A percentile compares a stretch with the other conserved stretches of the same genome.
Conservation (phyloP, 2,797 vertebrate species). For the Neosilurus hyrtlii region DNA sequence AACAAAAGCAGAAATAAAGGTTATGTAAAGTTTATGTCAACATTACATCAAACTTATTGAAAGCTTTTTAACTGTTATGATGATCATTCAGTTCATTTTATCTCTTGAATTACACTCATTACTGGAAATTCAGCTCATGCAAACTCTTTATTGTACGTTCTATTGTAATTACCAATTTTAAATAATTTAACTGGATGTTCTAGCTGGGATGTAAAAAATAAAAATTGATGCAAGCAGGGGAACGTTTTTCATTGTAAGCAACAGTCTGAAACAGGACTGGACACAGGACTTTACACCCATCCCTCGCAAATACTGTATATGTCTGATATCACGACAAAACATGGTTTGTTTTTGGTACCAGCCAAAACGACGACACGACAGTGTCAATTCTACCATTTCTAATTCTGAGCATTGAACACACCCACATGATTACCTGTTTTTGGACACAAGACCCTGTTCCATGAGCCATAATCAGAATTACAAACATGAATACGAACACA, state of each 20-base stretch:
- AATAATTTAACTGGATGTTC: neutral
- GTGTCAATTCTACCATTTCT: conserved; percentile 1
- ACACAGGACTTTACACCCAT: neutral
- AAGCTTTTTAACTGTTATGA: neutral
- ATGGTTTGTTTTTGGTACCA: conserved; percentile 13
- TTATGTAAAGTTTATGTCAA: neutral
- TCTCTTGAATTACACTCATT: neutral
- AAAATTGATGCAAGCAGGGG: neutral
- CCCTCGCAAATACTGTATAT: neutral
- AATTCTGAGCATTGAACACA: neutral
- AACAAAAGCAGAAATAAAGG: neutral
- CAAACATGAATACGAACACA: conserved; percentile 28
- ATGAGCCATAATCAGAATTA: conserved; percentile 42
- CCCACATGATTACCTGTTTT: neutral
- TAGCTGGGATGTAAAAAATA: neutral
- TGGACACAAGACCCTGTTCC: conserved; percentile 10
- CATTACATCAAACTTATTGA: neutral
- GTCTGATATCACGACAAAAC: neutral
- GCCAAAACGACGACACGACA: neutral
- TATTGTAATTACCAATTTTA: neutral
- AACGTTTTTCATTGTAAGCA: neutral
- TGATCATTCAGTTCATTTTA: neutral
- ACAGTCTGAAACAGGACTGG: neutral
- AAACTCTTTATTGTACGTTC: neutral
- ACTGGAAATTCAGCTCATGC: neutral